Evolutionary conservation across 2,113 vertebrate species (phyloP).

Genomic region (Manacus vitellinus): DNA sequence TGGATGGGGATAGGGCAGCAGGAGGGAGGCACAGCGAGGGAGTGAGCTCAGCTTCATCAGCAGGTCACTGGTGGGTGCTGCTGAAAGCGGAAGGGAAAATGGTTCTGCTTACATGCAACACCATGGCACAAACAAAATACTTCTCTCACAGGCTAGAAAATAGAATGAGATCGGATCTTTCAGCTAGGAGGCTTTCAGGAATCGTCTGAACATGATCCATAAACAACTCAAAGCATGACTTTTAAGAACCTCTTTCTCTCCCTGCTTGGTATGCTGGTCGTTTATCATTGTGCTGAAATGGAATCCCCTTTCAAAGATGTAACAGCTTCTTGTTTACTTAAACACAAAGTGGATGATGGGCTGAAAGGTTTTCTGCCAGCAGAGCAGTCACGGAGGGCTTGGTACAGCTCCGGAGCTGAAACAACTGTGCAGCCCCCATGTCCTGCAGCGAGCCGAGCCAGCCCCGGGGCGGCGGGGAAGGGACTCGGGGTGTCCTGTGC

Average conservation of each 20-base stretch:
- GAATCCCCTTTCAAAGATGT: conserved; percentile 55
- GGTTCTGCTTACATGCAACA: not conserved
- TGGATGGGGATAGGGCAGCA: not conserved
- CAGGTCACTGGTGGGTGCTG: not conserved
- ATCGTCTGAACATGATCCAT: not conserved
- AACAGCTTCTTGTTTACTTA: conserved; percentile 57
- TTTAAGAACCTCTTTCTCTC: conserved; percentile 44
- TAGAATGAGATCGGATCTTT: not conserved
- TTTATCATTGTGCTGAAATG: conserved; percentile 66
- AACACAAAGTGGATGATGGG: conserved; percentile 45
- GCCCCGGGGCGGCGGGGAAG: not conserved
- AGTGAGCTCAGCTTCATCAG: not conserved
- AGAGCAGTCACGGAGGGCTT: not conserved
- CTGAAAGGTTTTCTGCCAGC: conserved; percentile 41
- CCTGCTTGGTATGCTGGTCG: conserved; percentile 56
- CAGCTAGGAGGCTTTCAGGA: conserved; percentile 4
- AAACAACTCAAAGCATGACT: conserved; percentile 29
- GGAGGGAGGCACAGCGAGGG: not conserved
- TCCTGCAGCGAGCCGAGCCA: not conserved
- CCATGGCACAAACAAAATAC: not conserved
- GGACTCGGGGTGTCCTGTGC: not conserved
- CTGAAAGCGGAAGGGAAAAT: not conserved
- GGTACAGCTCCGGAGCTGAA: not conserved
- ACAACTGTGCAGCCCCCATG: not conserved
- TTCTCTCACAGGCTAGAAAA: conserved; percentile 12